A percentile compares a stretch with the other conserved stretches of the same genome.
These are phyloP conservation scores for Pterostichus madidus DNA, from an alignment of 2,888 invertebrate species.

Conservation along the genomic window DNA sequence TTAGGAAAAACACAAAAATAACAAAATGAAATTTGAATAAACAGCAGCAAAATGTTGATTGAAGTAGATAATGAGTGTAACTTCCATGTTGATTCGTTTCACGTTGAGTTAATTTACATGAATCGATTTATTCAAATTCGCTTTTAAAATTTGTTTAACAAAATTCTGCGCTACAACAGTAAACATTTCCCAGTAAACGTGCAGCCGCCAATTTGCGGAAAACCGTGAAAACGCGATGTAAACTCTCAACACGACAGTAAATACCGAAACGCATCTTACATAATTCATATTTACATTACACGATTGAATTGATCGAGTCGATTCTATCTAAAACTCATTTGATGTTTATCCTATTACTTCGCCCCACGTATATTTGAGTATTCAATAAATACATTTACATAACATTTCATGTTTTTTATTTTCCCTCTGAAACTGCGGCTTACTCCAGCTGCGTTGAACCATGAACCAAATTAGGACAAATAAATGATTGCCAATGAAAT, in stretches of 20 bases:
- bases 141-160: conserved; percentile 49
- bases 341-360: conserved; percentile 69
- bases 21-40: conserved; percentile 14
- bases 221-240: conserved; percentile 14
- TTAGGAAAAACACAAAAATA: conserved; percentile 37
- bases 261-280: conserved; percentile 68
- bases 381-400: conserved; percentile 69
- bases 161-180: conserved; percentile 5
- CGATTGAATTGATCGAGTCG: conserved; percentile 69
- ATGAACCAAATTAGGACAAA: conserved; percentile 66
- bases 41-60: conserved; percentile 43
- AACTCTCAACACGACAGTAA: conserved; percentile 22
- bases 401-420: conserved; percentile 68
- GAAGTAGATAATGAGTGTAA: conserved; percentile 48
- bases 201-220: conserved; percentile 25
- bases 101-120: conserved; percentile 48
- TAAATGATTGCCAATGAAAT: conserved; percentile 66
- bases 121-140: conserved; percentile 49
- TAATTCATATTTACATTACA: conserved; percentile 70
- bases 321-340: conserved; percentile 70
- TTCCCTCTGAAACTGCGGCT: conserved; percentile 51
- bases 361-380: conserved; percentile 62
- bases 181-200: conserved; percentile 11
- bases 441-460: conserved; percentile 21
- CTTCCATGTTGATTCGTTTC: conserved; percentile 48